Evolutionary conservation across 2,888 invertebrate species (phyloP).

Genomic region (Melitaea athalia): DNA sequence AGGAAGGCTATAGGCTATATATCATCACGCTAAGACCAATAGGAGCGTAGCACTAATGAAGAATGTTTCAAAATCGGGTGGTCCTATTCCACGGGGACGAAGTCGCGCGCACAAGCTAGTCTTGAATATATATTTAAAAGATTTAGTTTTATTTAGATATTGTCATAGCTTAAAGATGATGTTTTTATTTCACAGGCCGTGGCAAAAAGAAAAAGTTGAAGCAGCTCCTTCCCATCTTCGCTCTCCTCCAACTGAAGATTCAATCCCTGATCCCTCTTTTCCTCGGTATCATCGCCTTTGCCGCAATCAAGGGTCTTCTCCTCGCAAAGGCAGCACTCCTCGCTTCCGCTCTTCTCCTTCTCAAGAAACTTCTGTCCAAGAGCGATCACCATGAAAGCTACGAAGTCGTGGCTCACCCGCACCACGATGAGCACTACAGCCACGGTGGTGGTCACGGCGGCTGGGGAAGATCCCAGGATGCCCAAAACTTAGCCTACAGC

Average conservation of each 20-base stretch:
- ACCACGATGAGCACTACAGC: constrained; percentile 83
- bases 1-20: no score
- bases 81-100: no score
- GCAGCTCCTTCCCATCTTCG: constrained; percentile 87
- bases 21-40: no score
- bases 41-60: no score
- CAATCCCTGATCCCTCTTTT: constrained; percentile 90
- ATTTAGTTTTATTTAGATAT: background rate
- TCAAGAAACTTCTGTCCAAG: constrained; percentile 87
- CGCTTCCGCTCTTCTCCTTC: constrained; percentile 86
- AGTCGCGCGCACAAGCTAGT: no score
- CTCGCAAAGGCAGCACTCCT: constrained; percentile 92
- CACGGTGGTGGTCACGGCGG: constrained; percentile 82
- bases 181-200: constrained; percentile 80
- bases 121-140: constrained; percentile 42
- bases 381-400: constrained; percentile 86
- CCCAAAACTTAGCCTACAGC: constrained; percentile 87
- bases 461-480: constrained; percentile 85
- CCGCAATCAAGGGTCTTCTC: constrained; percentile 92
- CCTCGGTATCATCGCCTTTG: constrained; percentile 87
- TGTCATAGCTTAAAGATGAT: background rate
- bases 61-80: no score
- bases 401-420: constrained; percentile 88
- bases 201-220: constrained; percentile 91
- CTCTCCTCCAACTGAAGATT: constrained; percentile 90